Conservation (phyloP, 2,888 invertebrate genomes). For the Sipunculus nudus region DNA sequence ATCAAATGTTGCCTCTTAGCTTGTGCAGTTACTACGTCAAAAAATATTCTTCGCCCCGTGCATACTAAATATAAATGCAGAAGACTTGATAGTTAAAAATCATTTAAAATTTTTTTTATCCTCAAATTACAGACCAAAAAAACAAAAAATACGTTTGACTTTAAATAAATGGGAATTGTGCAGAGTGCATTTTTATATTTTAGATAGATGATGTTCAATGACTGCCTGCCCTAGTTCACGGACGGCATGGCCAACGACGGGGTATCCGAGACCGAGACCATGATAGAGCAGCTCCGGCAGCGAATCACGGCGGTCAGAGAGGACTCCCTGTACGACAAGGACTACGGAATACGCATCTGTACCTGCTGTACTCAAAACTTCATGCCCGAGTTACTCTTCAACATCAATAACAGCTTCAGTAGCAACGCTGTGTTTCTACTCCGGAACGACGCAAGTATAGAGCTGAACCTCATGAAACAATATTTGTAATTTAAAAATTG, state of each 20-base stretch:
- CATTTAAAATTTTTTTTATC: too few species aligned
- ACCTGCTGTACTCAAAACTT: constrained; percentile 54
- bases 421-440: constrained; percentile 58
- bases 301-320: constrained; percentile 46
- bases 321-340: constrained; percentile 43
- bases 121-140: too few species aligned
- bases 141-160: too few species aligned
- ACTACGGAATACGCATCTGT: constrained; percentile 55
- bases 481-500: constrained; percentile 50
- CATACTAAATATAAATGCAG: too few species aligned
- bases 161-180: too few species aligned
- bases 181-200: too few species aligned
- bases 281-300: constrained; percentile 49
- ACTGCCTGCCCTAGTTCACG: constrained; percentile 56
- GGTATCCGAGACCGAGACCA: constrained; percentile 42
- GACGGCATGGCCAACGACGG: constrained; percentile 61
- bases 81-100: too few species aligned
- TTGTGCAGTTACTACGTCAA: too few species aligned
- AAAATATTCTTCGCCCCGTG: too few species aligned
- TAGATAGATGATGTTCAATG: too few species aligned
- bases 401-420: constrained; percentile 54
- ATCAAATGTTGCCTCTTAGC: too few species aligned
- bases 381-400: constrained; percentile 51
- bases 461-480: constrained; percentile 53
- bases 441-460: constrained; percentile 46